A percentile compares a stretch with the other conserved stretches of the same genome.
Evolutionary conservation across 2,113 vertebrate species (phyloP).

Genomic region (Lamprotornis superbus): DNA sequence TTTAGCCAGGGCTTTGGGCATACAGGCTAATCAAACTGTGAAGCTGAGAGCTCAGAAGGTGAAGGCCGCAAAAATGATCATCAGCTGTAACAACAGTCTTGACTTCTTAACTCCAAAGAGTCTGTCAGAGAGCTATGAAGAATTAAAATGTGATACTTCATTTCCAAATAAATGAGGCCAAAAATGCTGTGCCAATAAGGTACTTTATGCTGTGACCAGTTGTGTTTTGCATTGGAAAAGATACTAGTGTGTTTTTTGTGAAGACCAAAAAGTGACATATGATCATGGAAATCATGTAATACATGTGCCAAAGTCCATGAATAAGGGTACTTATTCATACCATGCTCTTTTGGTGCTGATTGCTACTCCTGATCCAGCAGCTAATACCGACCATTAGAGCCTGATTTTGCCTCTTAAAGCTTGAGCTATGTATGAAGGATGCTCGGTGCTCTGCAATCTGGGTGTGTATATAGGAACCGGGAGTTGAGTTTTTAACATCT

Average conservation of each 20-base stretch:
- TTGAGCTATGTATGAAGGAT: not conserved
- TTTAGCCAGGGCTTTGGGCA: not conserved
- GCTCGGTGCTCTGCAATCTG: not conserved
- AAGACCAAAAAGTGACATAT: not conserved
- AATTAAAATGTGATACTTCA: not conserved
- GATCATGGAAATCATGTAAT: not conserved
- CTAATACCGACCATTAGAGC: not conserved
- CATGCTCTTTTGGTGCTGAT: not conserved
- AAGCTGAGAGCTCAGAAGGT: not conserved
- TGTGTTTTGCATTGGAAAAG: not conserved
- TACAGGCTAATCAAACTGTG: not conserved
- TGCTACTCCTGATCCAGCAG: not conserved
- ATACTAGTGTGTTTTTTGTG: not conserved
- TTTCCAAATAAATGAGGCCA: not conserved
- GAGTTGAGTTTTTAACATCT: not conserved
- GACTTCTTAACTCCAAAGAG: not conserved
- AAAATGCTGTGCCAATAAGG: not conserved
- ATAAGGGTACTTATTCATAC: not conserved
- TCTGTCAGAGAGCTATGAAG: not conserved
- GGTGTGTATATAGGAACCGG: not conserved
- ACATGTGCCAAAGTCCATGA: rapidly evolving
- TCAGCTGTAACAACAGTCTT: not conserved
- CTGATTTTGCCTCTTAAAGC: not conserved
- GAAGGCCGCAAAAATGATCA: not conserved
- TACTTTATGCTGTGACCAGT: not conserved